Percentiles rank a stretch among this genome's conserved stretches.
Evolutionary conservation across 2,888 invertebrate genomes (phyloP).

Genomic region (Leucophenga montana): DNA sequence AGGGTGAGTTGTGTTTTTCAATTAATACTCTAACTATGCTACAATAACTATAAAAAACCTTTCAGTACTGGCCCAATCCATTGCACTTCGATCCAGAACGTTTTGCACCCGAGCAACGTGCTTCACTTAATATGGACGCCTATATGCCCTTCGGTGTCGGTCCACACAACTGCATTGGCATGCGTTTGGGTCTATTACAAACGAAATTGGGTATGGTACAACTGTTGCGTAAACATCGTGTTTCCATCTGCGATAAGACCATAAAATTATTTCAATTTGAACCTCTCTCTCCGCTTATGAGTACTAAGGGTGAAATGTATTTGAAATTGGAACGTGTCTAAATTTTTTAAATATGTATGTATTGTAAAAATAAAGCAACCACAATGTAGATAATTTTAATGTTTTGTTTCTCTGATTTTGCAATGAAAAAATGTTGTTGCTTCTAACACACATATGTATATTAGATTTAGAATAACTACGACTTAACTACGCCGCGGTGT

Average conservation of each 20-base stretch:
- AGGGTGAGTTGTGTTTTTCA: slow-evolving; percentile 42
- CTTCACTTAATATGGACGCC: slow-evolving; percentile 42
- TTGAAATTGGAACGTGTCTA: slow-evolving; percentile 2
- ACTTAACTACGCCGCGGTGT: no score
- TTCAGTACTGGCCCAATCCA: slow-evolving; percentile 56
- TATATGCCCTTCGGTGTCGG: slow-evolving; percentile 60
- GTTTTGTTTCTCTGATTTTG: no score
- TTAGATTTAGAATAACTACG: no score
- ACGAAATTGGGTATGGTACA: slow-evolving; percentile 55
- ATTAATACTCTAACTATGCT: neutral
- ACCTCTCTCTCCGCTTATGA: neutral
- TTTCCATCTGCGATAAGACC: slow-evolving; percentile 45
- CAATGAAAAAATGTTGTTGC: no score
- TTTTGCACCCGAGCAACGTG: slow-evolving; percentile 51
- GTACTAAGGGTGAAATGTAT: neutral
- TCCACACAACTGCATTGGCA: slow-evolving; percentile 60
- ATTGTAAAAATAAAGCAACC: no score
- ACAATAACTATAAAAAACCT: neutral
- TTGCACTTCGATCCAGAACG: slow-evolving; percentile 58
- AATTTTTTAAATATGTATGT: no score
- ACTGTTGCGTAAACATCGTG: slow-evolving; percentile 56
- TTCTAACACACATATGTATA: no score
- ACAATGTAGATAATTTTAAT: no score
- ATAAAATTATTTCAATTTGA: slow-evolving; percentile 10
- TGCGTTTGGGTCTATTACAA: slow-evolving; percentile 58